A percentile compares a stretch with the other conserved stretches of the same genome.
Conservation (phyloP, 2,797 vertebrate genomes). For the Garrulus glandarius region DNA sequence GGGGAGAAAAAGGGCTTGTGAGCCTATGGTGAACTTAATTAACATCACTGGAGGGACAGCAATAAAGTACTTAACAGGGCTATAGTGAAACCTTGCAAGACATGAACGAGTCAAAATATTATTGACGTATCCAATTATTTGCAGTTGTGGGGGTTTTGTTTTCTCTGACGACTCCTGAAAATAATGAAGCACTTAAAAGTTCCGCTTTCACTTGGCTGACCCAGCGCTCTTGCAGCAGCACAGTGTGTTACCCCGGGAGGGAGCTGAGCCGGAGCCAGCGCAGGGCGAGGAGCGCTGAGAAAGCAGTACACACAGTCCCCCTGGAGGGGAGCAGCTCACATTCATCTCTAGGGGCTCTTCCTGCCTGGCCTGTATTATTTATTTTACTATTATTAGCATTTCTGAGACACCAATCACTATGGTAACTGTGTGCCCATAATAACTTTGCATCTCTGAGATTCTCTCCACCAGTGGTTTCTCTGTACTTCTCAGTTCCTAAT, state of each 20-base stretch:
- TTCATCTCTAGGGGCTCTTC: constrained; percentile 51
- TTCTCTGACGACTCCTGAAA: constrained; percentile 48
- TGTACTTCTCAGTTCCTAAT: background rate
- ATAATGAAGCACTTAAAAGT: constrained; percentile 53
- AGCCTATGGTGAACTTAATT: constrained; percentile 63
- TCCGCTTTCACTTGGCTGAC: constrained; percentile 43
- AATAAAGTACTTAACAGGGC: constrained; percentile 35
- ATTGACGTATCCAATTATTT: constrained; percentile 58
- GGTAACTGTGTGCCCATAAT: constrained; percentile 52
- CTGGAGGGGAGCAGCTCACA: constrained; percentile 38
- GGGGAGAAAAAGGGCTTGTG: background rate
- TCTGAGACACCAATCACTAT: constrained; percentile 54
- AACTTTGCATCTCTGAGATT: background rate
- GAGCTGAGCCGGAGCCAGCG: constrained; percentile 1
- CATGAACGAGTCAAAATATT: constrained; percentile 39
- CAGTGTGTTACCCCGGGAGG: constrained; percentile 12
- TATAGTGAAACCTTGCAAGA: background rate
- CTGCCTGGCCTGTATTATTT: constrained; percentile 57
- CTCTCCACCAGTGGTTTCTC: background rate
- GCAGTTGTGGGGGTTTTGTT: constrained; percentile 45
- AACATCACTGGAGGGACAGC: constrained; percentile 25
- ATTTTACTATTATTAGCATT: constrained; percentile 68
- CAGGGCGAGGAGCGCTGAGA: constrained; percentile 32
- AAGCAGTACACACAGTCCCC: constrained; percentile 39
- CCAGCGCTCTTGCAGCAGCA: background rate